A percentile compares a stretch with the other conserved stretches of the same genome.
These are phyloP conservation scores for Catharus minimus DNA, from an alignment of 2,113 vertebrate species.

Conservation along the genomic window DNA sequence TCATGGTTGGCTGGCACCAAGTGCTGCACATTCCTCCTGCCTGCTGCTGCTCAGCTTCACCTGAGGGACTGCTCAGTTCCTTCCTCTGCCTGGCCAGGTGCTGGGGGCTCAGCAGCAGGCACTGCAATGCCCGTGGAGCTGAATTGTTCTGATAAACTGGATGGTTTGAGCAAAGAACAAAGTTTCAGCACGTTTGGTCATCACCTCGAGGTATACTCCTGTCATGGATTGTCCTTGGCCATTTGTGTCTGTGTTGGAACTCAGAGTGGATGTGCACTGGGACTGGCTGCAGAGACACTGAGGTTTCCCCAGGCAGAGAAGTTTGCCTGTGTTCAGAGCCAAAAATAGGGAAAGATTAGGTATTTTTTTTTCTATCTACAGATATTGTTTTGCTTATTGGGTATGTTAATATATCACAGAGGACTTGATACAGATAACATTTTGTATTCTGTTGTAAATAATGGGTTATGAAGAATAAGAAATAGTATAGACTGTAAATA, in stretches of 20 bases:
- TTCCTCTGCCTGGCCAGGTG: neutral
- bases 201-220: neutral
- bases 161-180: neutral
- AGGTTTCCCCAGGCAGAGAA: neutral
- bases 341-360: neutral
- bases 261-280: accelerated
- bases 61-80: neutral
- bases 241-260: neutral
- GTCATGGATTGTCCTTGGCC: neutral
- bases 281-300: neutral
- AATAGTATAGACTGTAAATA: neutral
- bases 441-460: neutral
- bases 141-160: neutral
- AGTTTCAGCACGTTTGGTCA: neutral
- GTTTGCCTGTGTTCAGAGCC: neutral
- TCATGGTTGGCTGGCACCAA: neutral
- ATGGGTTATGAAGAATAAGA: neutral
- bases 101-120: neutral
- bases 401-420: neutral
- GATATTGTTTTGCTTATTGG: neutral
- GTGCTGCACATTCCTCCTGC: neutral
- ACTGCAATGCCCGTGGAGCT: neutral
- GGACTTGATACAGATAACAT: neutral
- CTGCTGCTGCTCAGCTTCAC: neutral
- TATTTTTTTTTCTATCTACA: neutral